Evolutionary conservation across 1,140 invertebrate species (phyloP), one percentile per base, ranked within the genome.

Genomic region (Choristoneura fumiferana): DNA sequence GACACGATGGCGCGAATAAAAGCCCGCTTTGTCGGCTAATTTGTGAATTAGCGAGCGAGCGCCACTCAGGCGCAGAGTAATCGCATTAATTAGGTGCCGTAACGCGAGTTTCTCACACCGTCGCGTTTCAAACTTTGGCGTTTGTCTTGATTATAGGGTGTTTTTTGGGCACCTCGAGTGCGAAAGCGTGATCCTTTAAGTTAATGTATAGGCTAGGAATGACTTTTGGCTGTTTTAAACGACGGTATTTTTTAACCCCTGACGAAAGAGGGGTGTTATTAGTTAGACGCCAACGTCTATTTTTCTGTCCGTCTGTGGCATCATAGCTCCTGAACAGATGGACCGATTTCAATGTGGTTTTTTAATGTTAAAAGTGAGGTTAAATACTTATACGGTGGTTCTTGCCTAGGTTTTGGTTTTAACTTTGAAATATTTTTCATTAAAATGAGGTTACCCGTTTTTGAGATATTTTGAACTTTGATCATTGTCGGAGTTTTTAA

Each of bases 11-110:
- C 65, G 63, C 59, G 72, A 73, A 77, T 70, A 75, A 76, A 69
- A 71, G 72, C 58, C 63, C 76, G 78, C 78, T 79, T 75, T 78
- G 76, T 72, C 63, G 62, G 59, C 71, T 83, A 85, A 85, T 87
- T 84, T 79, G 70, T 73, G 71, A 84, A 84, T 85, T 87, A 84
- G 69, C 62, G 64, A 29, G 22, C 22, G 14, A 62, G 67, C 64
- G 67, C 63, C 78, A 78, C 80, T 84, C 76, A 66, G 63, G 70
- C 75, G 73, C 73, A 57, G 49, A 60, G 62, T 71, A 72, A 84
- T 82, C 71, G 71, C 76, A 84, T 87, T 87, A 78, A 80, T 84
- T 78, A 73, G 49, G 58, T 68, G 62, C 64, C 67, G 54, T 54
- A 60, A 69, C 55, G 62, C 40, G 39, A 57, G 55, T 62, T 65